Evolutionary conservation across 2,113 vertebrate species (phyloP).

Genomic region (Dipodomys ordii): DNA sequence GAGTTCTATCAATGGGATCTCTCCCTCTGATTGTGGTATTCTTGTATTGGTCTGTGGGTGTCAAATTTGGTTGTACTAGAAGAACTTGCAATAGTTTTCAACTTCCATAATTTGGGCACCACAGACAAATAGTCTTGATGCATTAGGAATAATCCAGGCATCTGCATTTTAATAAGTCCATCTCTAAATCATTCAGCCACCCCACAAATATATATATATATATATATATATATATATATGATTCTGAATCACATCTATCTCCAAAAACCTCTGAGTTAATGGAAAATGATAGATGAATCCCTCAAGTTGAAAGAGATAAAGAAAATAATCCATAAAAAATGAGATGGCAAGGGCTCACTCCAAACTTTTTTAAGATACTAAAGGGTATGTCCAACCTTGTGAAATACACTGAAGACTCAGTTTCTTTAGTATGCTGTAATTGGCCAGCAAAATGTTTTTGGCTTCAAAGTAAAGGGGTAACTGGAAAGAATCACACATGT

Average conservation of each 20-base stretch:
- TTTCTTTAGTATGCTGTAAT: background rate
- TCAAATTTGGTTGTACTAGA: background rate
- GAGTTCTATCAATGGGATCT: background rate
- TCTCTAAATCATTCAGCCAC: rapidly evolving
- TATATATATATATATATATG: too few relatives aligned
- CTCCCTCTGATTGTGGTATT: too few relatives aligned
- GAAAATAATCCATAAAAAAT: background rate
- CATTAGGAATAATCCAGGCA: background rate
- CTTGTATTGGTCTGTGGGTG: background rate
- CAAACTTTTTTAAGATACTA: background rate
- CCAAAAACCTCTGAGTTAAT: background rate
- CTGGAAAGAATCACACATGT: background rate
- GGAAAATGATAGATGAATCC: background rate
- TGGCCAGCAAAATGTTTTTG: background rate
- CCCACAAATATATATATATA: too few relatives aligned
- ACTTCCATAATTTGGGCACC: background rate
- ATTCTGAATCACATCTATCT: background rate
- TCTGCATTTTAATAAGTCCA: background rate
- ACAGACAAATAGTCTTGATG: background rate
- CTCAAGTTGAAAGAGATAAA: background rate
- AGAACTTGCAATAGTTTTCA: background rate
- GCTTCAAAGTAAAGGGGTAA: background rate
- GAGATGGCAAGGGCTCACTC: background rate
- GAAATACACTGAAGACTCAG: background rate
- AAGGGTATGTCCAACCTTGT: background rate